Conservation (phyloP, 2,888 invertebrate species). For the Rhamnusium bicolor region DNA sequence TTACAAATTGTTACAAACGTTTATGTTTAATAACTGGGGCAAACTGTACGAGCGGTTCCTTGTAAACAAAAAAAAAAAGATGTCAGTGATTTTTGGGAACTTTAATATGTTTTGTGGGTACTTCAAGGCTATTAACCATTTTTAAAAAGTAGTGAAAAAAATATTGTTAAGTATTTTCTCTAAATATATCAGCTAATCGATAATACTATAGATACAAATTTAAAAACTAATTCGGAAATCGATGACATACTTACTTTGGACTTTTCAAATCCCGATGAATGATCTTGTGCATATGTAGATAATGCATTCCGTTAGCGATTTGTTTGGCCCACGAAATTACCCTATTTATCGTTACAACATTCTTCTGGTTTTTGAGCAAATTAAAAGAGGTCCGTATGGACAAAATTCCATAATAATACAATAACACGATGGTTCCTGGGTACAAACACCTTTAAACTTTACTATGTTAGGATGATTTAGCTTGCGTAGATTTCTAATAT, state of each 20-base stretch:
- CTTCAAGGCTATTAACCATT: too few species aligned
- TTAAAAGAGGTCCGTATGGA: conserved; percentile 94
- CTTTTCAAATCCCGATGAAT: conserved; percentile 99
- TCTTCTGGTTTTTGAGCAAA: conserved; percentile 86
- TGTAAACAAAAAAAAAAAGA: too few species aligned
- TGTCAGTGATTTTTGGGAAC: too few species aligned
- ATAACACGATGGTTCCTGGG: conserved; percentile 87
- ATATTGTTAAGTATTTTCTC: too few species aligned
- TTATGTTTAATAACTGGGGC: too few species aligned
- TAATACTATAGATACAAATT: too few species aligned
- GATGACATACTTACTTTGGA: conserved; percentile 87
- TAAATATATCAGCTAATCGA: too few species aligned
- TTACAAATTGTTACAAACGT: too few species aligned
- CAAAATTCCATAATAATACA: conserved; percentile 99
- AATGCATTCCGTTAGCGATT: conserved; percentile 97
- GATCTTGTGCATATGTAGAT: conserved; percentile 95
- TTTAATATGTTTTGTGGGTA: too few species aligned
- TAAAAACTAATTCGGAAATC: too few species aligned
- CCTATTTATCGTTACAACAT: conserved; percentile 87
- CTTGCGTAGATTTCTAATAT: conserved; percentile 92
- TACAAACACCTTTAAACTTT: conserved; percentile 93
- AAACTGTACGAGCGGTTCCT: too few species aligned
- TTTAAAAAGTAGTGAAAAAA: too few species aligned
- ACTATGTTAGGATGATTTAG: conserved; percentile 97
- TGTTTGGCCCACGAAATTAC: conserved; percentile 95